phyloP scores from a whole-genome alignment of 2,113 vertebrate species.

The Vulpes ferrilata region DNA sequence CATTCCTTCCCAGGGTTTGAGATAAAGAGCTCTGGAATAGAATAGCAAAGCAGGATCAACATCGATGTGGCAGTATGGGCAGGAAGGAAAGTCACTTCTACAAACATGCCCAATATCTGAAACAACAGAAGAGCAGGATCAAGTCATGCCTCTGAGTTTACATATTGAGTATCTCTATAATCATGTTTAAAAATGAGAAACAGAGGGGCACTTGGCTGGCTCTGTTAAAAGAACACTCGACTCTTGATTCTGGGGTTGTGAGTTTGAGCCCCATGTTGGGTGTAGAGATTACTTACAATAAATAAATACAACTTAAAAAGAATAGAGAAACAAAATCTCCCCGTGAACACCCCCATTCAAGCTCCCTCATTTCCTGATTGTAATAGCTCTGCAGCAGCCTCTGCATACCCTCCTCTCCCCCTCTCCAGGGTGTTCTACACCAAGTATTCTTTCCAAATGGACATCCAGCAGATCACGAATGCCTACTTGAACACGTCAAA shows the following conservation, averaged over 20 bases:
- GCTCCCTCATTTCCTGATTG: not conserved
- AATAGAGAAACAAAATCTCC: not conserved
- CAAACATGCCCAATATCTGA: too few species aligned
- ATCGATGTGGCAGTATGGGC: not conserved
- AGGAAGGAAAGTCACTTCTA: not conserved
- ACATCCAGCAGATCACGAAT: not conserved
- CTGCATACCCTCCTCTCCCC: rapidly evolving
- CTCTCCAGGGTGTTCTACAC: too few species aligned
- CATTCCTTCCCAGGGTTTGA: not conserved
- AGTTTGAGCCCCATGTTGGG: not conserved
- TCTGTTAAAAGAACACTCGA: not conserved
- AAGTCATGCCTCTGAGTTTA: not conserved
- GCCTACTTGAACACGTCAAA: not conserved
- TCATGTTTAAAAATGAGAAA: not conserved
- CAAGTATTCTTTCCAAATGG: not conserved
- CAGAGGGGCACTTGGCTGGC: not conserved
- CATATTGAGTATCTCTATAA: not conserved
- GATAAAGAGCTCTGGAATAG: not conserved
- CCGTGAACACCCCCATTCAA: not conserved
- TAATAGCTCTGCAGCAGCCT: too few species aligned
- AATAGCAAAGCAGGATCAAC: not conserved
- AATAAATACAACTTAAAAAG: not conserved
- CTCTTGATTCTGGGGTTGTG: not conserved
- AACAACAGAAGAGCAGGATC: not conserved
- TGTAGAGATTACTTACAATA: not conserved